These are phyloP conservation scores for Actinemys pallida DNA, from an alignment of 2,113 vertebrate genomes.

Conservation along the genomic window DNA sequence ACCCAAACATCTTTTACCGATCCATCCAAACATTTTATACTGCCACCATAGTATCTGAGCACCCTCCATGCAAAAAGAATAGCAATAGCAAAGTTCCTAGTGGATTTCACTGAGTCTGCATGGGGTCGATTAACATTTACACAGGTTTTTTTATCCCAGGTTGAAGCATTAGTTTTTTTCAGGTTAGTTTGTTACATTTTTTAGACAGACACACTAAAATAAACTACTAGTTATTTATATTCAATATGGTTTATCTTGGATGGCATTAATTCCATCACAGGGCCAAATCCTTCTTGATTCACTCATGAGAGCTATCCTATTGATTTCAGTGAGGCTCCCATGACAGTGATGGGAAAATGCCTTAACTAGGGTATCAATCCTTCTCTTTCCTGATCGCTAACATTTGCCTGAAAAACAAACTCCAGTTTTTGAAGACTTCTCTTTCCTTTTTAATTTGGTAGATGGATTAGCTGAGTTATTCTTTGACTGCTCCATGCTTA, in stretches of 20 bases:
- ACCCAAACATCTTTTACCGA: background rate
- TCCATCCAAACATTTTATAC: background rate
- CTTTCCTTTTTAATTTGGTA: background rate
- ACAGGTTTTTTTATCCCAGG: background rate
- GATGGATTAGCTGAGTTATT: background rate
- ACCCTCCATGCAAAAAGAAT: rapidly evolving
- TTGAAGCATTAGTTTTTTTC: background rate
- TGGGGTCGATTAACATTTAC: background rate
- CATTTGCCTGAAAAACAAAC: background rate
- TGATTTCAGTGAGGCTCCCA: slow-evolving; percentile 12
- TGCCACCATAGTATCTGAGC: background rate
- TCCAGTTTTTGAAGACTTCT: background rate
- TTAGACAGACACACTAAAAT: background rate
- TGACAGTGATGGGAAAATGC: slow-evolving; percentile 13
- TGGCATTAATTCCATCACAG: slow-evolving; percentile 5
- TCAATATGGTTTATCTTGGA: background rate
- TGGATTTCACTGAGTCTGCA: background rate
- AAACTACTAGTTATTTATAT: background rate
- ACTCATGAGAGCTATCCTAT: slow-evolving; percentile 29
- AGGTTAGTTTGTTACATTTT: background rate
- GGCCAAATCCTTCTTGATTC: background rate
- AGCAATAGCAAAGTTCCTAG: background rate
- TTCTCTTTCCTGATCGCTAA: background rate
- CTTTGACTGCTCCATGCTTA: background rate
- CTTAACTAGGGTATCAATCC: background rate